Evolutionary conservation across 2,797 vertebrate species (phyloP).

Genomic region (Chaetophractus vellerosus): DNA sequence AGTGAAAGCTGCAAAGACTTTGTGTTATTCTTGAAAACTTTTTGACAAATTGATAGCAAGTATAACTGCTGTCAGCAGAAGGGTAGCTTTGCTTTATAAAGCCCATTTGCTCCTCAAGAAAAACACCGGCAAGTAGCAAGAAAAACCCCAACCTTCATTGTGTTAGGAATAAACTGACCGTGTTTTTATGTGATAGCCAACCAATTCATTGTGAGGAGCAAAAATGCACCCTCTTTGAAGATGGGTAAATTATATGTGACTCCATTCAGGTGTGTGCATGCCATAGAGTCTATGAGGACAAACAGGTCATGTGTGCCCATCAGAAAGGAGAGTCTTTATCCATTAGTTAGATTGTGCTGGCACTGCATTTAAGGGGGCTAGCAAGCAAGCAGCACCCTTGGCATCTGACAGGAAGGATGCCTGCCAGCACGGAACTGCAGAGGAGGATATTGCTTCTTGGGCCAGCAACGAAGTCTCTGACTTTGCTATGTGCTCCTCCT

Average conservation of each 20-base stretch:
- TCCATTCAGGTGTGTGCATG: background rate
- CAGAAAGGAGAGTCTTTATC: slow-evolving; percentile 11
- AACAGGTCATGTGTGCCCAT: background rate
- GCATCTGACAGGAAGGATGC: background rate
- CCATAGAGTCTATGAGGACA: background rate
- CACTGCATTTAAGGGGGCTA: background rate
- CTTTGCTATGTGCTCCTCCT: background rate
- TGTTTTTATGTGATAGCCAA: background rate
- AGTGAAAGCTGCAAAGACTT: background rate
- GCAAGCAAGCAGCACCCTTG: background rate
- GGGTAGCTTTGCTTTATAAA: background rate
- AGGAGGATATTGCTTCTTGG: no score
- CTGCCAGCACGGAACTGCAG: background rate
- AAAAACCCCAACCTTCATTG: background rate
- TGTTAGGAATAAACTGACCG: background rate
- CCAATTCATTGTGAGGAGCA: background rate
- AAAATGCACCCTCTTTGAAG: slow-evolving; percentile 39
- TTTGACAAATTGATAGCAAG: background rate
- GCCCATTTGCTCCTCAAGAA: background rate
- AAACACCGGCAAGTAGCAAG: background rate
- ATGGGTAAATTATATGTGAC: background rate
- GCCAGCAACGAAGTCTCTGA: background rate
- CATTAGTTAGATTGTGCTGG: background rate
- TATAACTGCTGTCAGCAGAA: background rate
- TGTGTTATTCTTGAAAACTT: background rate